Percentiles rank a stretch among this genome's conserved stretches.
Conservation (phyloP, 2,797 vertebrate genomes). For the Eptatretus atami region DNA sequence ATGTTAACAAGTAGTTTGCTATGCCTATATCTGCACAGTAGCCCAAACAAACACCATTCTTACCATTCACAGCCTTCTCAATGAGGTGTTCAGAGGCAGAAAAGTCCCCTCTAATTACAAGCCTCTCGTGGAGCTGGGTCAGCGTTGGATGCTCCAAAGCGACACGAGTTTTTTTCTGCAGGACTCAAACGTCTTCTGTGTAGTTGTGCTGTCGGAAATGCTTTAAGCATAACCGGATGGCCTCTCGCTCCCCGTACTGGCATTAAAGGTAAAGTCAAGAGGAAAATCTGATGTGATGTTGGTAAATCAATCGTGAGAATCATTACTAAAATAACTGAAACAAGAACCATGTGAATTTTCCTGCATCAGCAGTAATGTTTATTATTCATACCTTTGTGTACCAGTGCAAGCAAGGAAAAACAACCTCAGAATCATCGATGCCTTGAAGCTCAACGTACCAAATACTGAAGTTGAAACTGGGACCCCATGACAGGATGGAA, state of each 20-base stretch:
- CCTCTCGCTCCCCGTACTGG: conserved; percentile 98
- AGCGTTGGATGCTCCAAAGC: conserved; percentile 86
- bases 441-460: conserved; percentile 97
- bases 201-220: conserved; percentile 98
- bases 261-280: no score
- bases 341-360: no score
- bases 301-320: no score
- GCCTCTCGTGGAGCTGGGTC: conserved; percentile 74
- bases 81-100: conserved; percentile 85
- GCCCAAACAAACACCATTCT: conserved; percentile 9
- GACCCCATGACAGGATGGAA: conserved; percentile 95
- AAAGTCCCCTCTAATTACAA: conserved; percentile 79
- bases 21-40: no score
- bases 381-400: conserved; percentile 70
- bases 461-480: conserved; percentile 99
- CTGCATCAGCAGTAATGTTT: background rate
- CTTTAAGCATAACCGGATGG: conserved; percentile 92
- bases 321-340: no score
- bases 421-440: conserved; percentile 82
- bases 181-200: conserved; percentile 92
- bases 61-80: conserved; percentile 92
- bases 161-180: conserved; percentile 94
- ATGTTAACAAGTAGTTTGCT: no score
- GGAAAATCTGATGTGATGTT: no score
- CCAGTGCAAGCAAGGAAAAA: conserved; percentile 98